Evolutionary conservation across 1,140 invertebrate genomes (phyloP).

Genomic region (Hormaphis cornu): DNA sequence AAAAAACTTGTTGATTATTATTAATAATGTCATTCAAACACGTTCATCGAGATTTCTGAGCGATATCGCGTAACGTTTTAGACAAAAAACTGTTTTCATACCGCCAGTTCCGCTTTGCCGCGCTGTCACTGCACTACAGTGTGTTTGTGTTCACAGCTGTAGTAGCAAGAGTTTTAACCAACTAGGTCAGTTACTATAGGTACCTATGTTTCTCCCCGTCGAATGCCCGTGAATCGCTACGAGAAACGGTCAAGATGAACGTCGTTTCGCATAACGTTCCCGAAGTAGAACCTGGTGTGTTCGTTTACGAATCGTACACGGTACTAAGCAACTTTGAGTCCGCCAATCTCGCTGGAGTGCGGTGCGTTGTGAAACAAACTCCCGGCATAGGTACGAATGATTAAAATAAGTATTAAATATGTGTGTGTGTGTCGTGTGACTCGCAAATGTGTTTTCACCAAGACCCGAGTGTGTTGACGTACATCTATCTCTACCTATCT

Average conservation of each 20-base stretch:
- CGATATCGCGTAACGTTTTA: too few relatives aligned
- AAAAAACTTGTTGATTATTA: too few relatives aligned
- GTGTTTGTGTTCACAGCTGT: too few relatives aligned
- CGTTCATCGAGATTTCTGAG: too few relatives aligned
- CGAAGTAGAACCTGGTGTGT: constrained; percentile 1
- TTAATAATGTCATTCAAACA: too few relatives aligned
- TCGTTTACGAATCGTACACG: not conserved
- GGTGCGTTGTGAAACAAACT: not conserved
- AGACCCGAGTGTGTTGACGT: too few relatives aligned
- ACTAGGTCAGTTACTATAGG: not conserved
- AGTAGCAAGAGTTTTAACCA: constrained; percentile 1
- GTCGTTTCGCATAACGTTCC: not conserved
- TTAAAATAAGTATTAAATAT: not conserved
- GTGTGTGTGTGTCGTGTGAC: not conserved
- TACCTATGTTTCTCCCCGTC: not conserved
- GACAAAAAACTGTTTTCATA: too few relatives aligned
- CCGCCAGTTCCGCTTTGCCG: too few relatives aligned
- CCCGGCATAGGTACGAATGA: constrained; percentile 5
- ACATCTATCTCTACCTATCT: too few relatives aligned
- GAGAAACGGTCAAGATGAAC: not conserved
- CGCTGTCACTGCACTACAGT: too few relatives aligned
- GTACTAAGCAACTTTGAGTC: constrained; percentile 22
- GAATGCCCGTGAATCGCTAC: not conserved
- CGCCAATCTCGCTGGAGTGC: constrained; percentile 1
- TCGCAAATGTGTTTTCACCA: too few relatives aligned